These are phyloP conservation scores for Plectropomus leopardus DNA, from an alignment of 2,113 vertebrate genomes.

Conservation along the genomic window DNA sequence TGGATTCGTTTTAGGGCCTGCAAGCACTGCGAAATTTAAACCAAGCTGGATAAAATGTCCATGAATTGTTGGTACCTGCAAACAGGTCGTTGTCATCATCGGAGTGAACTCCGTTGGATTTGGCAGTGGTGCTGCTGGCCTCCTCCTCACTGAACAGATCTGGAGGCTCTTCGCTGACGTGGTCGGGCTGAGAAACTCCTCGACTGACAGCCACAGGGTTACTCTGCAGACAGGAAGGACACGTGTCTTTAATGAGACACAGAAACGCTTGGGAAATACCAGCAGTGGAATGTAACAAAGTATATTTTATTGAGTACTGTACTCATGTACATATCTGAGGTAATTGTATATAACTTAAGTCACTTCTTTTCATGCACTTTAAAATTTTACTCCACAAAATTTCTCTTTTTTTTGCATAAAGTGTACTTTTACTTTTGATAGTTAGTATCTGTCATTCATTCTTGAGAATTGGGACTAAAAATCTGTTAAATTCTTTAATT, in stretches of 20 bases:
- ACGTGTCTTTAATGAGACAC: not conserved
- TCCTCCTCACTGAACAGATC: slow-evolving; percentile 79
- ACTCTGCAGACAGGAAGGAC: slow-evolving; percentile 45
- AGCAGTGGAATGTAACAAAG: not conserved
- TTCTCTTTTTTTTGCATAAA: not conserved
- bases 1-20: not conserved
- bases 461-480: too few species aligned
- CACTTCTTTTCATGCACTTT: too few species aligned
- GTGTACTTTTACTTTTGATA: not conserved
- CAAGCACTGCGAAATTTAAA: not conserved
- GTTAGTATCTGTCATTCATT: too few species aligned
- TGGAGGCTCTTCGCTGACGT: slow-evolving; percentile 39
- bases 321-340: not conserved
- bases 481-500: too few species aligned
- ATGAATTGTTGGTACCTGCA: too few species aligned
- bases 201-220: slow-evolving; percentile 63
- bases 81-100: slow-evolving; percentile 94
- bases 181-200: slow-evolving; percentile 67
- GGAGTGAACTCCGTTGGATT: slow-evolving; percentile 90
- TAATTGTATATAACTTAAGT: too few species aligned
- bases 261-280: too few species aligned
- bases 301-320: too few species aligned
- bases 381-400: not conserved
- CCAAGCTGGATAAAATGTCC: too few species aligned
- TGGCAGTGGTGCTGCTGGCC: slow-evolving; percentile 67